Conservation (phyloP, 2,113 vertebrate genomes). For the Pheucticus melanocephalus region DNA sequence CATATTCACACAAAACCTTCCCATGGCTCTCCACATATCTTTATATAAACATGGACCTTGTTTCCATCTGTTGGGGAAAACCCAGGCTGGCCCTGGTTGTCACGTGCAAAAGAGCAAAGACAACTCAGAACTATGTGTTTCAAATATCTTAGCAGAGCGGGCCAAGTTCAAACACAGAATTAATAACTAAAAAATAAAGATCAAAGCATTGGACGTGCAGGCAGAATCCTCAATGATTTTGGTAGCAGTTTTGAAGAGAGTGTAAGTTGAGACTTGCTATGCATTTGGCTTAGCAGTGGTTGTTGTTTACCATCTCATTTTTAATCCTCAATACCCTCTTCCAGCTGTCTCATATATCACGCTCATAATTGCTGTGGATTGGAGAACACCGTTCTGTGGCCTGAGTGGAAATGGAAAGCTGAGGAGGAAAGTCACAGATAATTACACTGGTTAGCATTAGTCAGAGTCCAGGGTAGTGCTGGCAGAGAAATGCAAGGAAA, state of each 20-base stretch:
- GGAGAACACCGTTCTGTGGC: neutral
- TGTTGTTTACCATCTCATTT: neutral
- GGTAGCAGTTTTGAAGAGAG: neutral
- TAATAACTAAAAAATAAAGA: neutral
- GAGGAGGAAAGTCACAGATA: neutral
- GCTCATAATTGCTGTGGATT: neutral
- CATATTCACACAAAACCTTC: neutral
- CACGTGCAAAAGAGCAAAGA: neutral
- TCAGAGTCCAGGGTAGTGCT: neutral
- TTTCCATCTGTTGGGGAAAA: neutral
- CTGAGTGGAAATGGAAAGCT: conserved; percentile 1
- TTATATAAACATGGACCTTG: accelerated
- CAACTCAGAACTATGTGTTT: neutral
- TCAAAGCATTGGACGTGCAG: neutral
- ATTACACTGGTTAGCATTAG: conserved; percentile 40
- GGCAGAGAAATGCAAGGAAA: conserved; percentile 44
- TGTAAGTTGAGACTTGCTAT: neutral
- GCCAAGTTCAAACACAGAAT: neutral
- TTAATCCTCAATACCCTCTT: neutral
- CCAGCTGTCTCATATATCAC: neutral
- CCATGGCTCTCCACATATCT: neutral
- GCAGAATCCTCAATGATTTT: neutral
- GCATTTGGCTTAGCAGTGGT: neutral
- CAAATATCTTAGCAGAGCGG: neutral
- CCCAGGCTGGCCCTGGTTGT: neutral